Evolutionary conservation across 2,888 invertebrate species (phyloP).

Genomic region (Cantharis nigra): DNA sequence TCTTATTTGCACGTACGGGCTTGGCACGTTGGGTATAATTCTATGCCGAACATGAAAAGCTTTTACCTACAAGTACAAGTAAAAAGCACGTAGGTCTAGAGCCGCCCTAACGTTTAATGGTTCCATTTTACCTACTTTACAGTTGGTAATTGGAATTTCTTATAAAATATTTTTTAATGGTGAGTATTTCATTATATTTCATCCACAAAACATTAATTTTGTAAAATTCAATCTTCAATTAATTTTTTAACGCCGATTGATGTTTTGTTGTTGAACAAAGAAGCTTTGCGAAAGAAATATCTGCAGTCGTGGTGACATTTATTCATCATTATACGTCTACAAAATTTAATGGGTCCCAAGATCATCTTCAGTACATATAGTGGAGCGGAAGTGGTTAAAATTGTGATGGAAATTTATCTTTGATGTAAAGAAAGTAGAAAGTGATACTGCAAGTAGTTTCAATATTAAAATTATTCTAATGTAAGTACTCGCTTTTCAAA

Average conservation of each 20-base stretch:
- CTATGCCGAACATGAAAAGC: background rate
- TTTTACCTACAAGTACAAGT: background rate
- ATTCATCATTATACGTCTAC: constrained; percentile 12
- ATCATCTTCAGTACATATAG: constrained; percentile 12
- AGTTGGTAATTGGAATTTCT: background rate
- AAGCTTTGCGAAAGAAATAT: constrained; percentile 8
- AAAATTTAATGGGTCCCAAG: constrained; percentile 16
- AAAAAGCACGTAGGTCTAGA: background rate
- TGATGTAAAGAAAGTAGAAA: background rate
- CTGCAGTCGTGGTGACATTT: constrained; percentile 34
- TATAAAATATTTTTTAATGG: background rate
- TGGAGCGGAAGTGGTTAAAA: background rate
- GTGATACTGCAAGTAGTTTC: background rate
- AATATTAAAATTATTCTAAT: background rate
- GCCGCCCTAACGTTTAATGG: background rate
- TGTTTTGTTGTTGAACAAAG: constrained; percentile 22
- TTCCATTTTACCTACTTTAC: background rate
- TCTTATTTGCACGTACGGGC: background rate
- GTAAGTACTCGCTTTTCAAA: no score
- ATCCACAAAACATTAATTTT: constrained; percentile 1
- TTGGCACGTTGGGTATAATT: background rate
- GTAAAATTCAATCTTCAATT: background rate
- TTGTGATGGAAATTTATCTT: background rate
- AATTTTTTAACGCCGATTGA: background rate
- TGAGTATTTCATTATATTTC: background rate